Evolutionary conservation across 2,797 vertebrate species (phyloP), one percentile per base, ranked within the genome.

Genomic region (Otolemur crassicaudatus): DNA sequence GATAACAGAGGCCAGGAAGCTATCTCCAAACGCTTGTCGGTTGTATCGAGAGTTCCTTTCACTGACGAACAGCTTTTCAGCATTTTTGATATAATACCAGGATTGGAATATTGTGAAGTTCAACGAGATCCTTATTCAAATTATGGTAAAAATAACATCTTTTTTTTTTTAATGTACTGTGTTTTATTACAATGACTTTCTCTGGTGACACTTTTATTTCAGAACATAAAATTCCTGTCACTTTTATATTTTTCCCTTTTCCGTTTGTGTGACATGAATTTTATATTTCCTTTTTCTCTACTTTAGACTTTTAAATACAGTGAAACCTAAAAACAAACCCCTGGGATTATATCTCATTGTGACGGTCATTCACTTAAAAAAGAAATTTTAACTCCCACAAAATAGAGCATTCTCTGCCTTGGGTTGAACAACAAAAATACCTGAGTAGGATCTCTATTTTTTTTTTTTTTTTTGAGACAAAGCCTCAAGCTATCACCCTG

Each of bases 41-140:
- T 99, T 93, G 98, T 99, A 0, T 99, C 99, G 0, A 98, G 99
- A 34, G 98, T 99, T 0, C 99, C 99, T 2, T 96, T 99, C 1
- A 98, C 98, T 20, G 99, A 99, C 96, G 99, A 99, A 96, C 99
- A 99, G 98, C 98, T 99, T 9, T 99, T 99, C 1, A 98, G 99
- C 91, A 98, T 99, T 93, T 99, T 99, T 53, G 99, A 99, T 98
- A 96, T 99, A 75, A 98, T 99, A 95, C 99, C 99, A 23, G 99
- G 99, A 27, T 98, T 99, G 98, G 99, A 99, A 67, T 99, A 99
- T 87, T 99, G 99, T 96, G 99, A 99, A 97, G 99, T 99, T 97
- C 99, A 99, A 96, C 98, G 99, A 96, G 99, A 99, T 93, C 98
- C 99, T 13, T 99, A 99, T 43, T 98, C 98, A 77, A 98, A 98